These are phyloP conservation scores for Poeciliopsis retropinna DNA, from an alignment of 2,113 vertebrate species.

Conservation along the genomic window DNA sequence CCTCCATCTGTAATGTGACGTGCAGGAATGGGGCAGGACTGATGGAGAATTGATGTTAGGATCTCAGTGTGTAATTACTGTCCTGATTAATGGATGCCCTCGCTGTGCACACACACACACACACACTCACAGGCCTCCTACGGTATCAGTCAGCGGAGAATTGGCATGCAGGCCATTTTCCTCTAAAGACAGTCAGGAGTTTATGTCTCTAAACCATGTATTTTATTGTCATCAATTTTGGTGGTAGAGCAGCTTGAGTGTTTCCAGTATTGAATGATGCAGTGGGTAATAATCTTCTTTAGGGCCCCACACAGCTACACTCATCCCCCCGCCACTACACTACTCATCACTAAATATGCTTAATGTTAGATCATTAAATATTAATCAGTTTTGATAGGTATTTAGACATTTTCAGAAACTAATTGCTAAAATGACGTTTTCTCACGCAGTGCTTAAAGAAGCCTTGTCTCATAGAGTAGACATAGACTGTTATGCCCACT, in stretches of 20 bases:
- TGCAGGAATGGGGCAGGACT: conserved; percentile 55
- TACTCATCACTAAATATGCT: background rate
- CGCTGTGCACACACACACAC: conserved; percentile 1
- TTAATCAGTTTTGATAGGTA: background rate
- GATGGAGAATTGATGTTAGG: conserved; percentile 66
- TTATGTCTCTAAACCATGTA: conserved; percentile 31
- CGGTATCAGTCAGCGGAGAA: background rate
- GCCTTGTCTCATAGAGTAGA: background rate
- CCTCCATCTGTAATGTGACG: conserved; percentile 45
- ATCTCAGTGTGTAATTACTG: conserved; percentile 69
- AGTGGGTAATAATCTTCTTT: background rate
- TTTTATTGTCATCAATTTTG: conserved; percentile 24
- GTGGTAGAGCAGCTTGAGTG: background rate
- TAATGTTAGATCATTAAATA: too few species aligned
- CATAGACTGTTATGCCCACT: too few species aligned
- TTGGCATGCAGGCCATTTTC: background rate
- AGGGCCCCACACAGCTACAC: background rate
- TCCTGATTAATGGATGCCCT: conserved; percentile 64
- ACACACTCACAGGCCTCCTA: conserved; percentile 5
- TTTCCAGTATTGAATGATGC: background rate
- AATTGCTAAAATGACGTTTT: background rate
- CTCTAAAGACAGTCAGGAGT: background rate
- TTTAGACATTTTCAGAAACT: background rate
- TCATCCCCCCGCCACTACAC: background rate
- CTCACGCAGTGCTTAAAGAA: background rate